phyloP scores from a whole-genome alignment of 2,113 vertebrate genomes.

The Calidris pygmaea region DNA sequence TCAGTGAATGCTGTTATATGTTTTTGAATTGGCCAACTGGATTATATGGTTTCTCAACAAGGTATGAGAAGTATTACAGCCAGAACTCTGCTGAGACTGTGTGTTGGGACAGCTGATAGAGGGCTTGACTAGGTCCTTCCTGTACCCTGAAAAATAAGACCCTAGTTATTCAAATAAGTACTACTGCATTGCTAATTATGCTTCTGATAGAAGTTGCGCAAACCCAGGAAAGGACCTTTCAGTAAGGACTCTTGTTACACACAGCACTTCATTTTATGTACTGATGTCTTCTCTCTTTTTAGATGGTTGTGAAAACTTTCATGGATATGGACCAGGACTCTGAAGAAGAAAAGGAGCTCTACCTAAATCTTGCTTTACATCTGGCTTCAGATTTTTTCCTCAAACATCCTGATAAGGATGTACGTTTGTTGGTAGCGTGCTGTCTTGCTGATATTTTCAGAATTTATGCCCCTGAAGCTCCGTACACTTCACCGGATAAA shows the following conservation, averaged over 20 bases:
- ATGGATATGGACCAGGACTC: slow-evolving; percentile 99
- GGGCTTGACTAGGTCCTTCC: neutral
- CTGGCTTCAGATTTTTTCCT: slow-evolving; percentile 98
- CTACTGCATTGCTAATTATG: neutral
- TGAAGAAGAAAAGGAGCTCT: slow-evolving; percentile 98
- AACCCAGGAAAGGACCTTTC: neutral
- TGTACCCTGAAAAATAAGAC: neutral
- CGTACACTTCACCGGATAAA: slow-evolving; percentile 97
- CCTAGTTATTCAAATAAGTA: neutral
- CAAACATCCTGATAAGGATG: slow-evolving; percentile 98
- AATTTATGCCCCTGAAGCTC: slow-evolving; percentile 97
- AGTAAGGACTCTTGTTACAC: neutral
- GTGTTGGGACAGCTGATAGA: neutral
- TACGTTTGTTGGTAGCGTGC: slow-evolving; percentile 95
- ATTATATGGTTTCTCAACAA: neutral
- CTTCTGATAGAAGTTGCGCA: neutral
- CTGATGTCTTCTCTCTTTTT: slow-evolving; percentile 17
- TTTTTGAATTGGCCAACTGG: neutral
- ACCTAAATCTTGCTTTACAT: slow-evolving; percentile 94
- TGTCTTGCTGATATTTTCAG: slow-evolving; percentile 98
- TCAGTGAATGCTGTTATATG: neutral
- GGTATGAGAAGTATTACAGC: neutral
- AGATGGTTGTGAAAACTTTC: slow-evolving; percentile 99
- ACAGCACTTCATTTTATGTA: neutral
- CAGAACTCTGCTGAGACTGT: neutral